These are phyloP conservation scores for Chloromyia formosa DNA, from an alignment of 2,888 invertebrate species.

Conservation along the genomic window DNA sequence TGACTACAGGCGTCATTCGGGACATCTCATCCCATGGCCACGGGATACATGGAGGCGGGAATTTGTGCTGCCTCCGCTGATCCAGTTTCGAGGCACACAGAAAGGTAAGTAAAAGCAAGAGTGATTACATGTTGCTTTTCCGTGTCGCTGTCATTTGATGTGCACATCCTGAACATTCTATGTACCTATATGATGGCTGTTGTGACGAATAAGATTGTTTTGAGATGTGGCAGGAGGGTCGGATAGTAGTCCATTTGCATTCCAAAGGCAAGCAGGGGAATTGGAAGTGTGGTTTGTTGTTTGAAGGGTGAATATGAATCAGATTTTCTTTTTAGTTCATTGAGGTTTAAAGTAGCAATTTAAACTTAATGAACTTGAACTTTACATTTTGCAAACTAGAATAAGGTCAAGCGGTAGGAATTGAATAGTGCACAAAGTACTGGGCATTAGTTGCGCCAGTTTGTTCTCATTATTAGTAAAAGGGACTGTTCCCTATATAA, in stretches of 20 bases:
- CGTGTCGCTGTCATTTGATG: not conserved
- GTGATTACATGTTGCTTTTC: slow-evolving; percentile 35
- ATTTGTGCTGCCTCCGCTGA: slow-evolving; percentile 51
- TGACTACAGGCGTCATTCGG: slow-evolving; percentile 27
- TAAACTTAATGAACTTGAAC: slow-evolving; percentile 23
- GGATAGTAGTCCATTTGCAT: slow-evolving; percentile 28
- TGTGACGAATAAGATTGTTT: slow-evolving; percentile 16
- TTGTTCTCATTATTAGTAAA: too few relatives aligned
- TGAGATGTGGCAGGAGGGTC: not conserved
- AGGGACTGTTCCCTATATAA: too few relatives aligned
- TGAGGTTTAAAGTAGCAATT: not conserved
- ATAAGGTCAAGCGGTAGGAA: not conserved
- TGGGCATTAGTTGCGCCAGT: too few relatives aligned
- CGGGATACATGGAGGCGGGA: slow-evolving; percentile 51
- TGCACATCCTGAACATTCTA: too few relatives aligned
- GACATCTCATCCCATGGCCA: slow-evolving; percentile 50
- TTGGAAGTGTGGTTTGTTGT: not conserved
- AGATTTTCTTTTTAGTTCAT: too few relatives aligned
- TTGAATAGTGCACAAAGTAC: too few relatives aligned
- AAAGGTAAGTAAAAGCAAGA: slow-evolving; percentile 48
- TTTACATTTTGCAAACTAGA: not conserved
- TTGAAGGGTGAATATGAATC: slow-evolving; percentile 7
- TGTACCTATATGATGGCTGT: not conserved
- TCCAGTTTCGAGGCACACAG: slow-evolving; percentile 50
- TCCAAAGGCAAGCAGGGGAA: slow-evolving; percentile 15